Percentiles rank a stretch among this genome's conserved stretches.
phyloP scores from a whole-genome alignment of 2,797 vertebrate species.

The Selene dorsalis region DNA sequence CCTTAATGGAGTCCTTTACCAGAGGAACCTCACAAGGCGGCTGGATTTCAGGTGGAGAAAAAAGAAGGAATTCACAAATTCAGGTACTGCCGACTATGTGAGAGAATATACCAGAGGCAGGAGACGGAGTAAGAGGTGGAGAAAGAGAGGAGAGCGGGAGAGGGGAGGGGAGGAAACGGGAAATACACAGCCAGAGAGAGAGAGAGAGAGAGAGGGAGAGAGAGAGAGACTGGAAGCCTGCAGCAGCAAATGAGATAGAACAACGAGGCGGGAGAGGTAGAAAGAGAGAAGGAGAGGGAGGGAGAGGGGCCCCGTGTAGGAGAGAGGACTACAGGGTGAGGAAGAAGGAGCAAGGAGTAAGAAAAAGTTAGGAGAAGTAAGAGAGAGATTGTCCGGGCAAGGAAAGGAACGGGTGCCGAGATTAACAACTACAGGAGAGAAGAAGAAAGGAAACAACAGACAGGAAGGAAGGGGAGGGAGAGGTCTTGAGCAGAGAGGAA shows the following conservation, averaged over 20 bases:
- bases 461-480: conserved; percentile 81
- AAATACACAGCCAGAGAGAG: conserved; percentile 77
- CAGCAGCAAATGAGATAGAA: conserved; percentile 81
- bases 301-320: conserved; percentile 81
- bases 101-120: conserved; percentile 75
- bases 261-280: conserved; percentile 79
- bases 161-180: conserved; percentile 79
- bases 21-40: conserved; percentile 47
- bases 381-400: conserved; percentile 51
- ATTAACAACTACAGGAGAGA: conserved; percentile 67
- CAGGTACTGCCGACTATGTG: conserved; percentile 76
- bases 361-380: conserved; percentile 77
- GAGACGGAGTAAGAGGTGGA: conserved; percentile 74
- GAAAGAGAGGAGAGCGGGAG: conserved; percentile 71
- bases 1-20: conserved; percentile 49
- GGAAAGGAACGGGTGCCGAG: conserved; percentile 49
- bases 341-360: conserved; percentile 77
- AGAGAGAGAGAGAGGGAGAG: conserved; percentile 57
- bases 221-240: conserved; percentile 70
- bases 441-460: conserved; percentile 75
- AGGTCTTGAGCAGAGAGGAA: conserved; percentile 59
- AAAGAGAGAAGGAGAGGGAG: conserved; percentile 74
- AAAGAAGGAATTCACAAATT: conserved; percentile 59
- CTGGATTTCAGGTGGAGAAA: conserved; percentile 63
- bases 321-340: conserved; percentile 80